A percentile compares a stretch with the other conserved stretches of the same genome.
These are phyloP conservation scores for Troglohyphantes excavatus DNA, from an alignment of 2,888 invertebrate species.

Conservation along the genomic window DNA sequence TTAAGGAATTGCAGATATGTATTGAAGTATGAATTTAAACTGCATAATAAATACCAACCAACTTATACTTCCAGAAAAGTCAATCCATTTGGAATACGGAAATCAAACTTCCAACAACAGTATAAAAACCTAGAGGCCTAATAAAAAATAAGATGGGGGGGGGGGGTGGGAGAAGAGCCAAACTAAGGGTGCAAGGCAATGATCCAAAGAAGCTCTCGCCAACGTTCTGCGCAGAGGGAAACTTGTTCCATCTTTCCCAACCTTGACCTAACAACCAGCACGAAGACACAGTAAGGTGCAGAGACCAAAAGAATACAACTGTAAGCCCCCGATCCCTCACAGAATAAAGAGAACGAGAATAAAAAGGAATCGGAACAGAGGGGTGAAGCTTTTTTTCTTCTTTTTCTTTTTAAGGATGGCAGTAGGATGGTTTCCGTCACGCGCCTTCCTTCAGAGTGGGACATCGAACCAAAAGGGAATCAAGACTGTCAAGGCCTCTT, in stretches of 20 bases:
- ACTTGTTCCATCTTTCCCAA: conserved; percentile 34
- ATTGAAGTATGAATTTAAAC: no score
- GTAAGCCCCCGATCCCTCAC: conserved; percentile 27
- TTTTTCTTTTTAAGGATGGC: not conserved
- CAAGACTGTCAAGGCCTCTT: conserved; percentile 46
- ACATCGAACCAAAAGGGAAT: conserved; percentile 57
- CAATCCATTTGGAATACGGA: no score
- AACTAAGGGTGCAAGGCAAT: not conserved
- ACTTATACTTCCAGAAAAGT: no score
- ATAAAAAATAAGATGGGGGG: no score
- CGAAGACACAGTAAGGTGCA: conserved; percentile 41
- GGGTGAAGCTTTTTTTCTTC: conserved; percentile 14
- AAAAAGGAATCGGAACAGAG: conserved; percentile 30
- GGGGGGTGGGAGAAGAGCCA: no score
- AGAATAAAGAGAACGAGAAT: conserved; percentile 18
- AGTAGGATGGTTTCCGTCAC: conserved; percentile 47
- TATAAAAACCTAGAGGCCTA: no score
- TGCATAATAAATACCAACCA: no score
- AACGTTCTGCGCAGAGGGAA: not conserved
- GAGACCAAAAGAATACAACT: conserved; percentile 19
- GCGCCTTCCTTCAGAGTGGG: conserved; percentile 42
- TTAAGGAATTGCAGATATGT: no score
- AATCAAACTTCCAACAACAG: no score
- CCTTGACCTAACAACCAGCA: conserved; percentile 38
- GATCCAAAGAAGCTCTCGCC: conserved; percentile 25